Conservation (phyloP, 2,113 vertebrate species). For the Stegostoma tigrinum region DNA sequence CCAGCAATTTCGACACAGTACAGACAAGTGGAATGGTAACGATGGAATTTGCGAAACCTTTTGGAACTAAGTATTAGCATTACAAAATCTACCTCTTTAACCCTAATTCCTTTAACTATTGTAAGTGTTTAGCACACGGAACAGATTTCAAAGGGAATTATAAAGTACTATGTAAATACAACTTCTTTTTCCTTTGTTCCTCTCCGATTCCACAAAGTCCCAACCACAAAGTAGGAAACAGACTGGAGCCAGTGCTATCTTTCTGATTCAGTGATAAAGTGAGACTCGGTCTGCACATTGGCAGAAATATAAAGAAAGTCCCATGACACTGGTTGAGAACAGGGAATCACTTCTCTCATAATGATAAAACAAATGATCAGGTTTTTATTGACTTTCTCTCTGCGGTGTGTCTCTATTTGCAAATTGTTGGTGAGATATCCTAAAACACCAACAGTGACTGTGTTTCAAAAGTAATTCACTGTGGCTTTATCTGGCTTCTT, state of each 20-base stretch:
- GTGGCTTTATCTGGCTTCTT: not conserved
- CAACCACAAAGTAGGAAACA: no score
- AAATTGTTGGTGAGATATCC: not conserved
- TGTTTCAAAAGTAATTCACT: not conserved
- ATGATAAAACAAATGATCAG: not conserved
- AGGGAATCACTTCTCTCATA: not conserved
- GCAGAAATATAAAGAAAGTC: not conserved
- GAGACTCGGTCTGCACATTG: not conserved
- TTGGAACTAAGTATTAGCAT: no score
- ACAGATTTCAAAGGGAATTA: no score
- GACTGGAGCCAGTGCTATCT: not conserved
- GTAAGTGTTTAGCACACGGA: no score
- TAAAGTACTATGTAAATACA: no score
- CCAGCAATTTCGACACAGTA: no score
- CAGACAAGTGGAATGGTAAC: no score
- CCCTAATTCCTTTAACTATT: no score
- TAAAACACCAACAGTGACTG: not conserved
- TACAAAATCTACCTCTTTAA: no score
- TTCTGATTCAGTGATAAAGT: not conserved
- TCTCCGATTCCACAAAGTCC: no score
- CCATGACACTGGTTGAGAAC: not conserved
- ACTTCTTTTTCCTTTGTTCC: no score
- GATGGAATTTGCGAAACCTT: no score
- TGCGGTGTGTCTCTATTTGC: not conserved
- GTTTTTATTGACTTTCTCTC: not conserved